These are phyloP conservation scores for Philonicus albiceps DNA, from an alignment of 2,888 invertebrate species.

Conservation along the genomic window DNA sequence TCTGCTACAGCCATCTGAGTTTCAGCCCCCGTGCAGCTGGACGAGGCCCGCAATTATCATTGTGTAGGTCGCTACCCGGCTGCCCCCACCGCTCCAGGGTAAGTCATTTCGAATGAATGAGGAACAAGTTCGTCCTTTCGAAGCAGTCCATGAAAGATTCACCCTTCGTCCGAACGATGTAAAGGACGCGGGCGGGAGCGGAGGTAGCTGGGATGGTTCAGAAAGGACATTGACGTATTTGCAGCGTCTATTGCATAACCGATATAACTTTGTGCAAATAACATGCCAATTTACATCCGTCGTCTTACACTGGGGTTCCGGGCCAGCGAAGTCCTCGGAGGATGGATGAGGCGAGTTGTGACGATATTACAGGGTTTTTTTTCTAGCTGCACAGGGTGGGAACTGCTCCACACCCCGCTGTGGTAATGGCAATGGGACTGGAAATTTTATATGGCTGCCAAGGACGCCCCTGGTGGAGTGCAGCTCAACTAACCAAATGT, in stretches of 20 bases:
- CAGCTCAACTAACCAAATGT: neutral
- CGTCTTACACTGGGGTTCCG: neutral
- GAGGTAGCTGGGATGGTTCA: neutral
- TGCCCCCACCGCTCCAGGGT: neutral
- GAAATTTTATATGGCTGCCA: neutral
- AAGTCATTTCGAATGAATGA: conserved; percentile 47
- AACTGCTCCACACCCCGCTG: neutral
- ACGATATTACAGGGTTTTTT: neutral
- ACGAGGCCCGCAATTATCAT: neutral
- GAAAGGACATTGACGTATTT: conserved; percentile 26
- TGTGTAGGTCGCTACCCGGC: neutral
- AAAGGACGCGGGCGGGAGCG: neutral
- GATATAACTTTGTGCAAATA: conserved; percentile 18
- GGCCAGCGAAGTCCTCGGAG: neutral
- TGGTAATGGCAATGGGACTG: neutral
- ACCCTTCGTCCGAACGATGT: conserved; percentile 34
- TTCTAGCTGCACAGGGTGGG: neutral
- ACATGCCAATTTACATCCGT: conserved; percentile 15
- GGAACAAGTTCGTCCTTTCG: conserved; percentile 40
- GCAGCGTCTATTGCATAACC: conserved; percentile 7
- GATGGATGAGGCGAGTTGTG: neutral
- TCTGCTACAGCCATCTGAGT: neutral
- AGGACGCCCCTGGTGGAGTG: neutral
- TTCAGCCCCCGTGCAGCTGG: neutral
- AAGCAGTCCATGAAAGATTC: conserved; percentile 43